A percentile compares a stretch with the other conserved stretches of the same genome.
Evolutionary conservation across 2,888 invertebrate species (phyloP).

Genomic region (Andrena bucephala): DNA sequence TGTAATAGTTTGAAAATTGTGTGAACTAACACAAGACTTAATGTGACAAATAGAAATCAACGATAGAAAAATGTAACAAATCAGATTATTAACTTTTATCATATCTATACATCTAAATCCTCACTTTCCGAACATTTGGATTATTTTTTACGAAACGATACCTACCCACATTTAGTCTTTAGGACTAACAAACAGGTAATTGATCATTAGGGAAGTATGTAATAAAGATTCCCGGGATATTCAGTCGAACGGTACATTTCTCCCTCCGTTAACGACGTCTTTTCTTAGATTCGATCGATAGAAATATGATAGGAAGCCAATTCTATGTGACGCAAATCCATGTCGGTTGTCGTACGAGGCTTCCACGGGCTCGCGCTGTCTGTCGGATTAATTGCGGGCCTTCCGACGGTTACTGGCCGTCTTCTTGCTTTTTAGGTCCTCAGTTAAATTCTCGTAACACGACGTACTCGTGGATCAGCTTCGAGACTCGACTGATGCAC

Average conservation of each 20-base stretch:
- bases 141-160: no score
- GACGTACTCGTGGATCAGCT: background rate
- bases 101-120: no score
- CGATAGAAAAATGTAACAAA: no score
- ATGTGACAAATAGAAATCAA: no score
- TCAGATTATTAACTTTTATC: no score
- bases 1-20: no score
- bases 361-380: conserved; percentile 79
- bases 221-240: no score
- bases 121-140: no score
- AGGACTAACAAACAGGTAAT: no score
- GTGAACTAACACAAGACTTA: no score
- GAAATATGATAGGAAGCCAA: conserved; percentile 79
- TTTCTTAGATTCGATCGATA: conserved; percentile 56
- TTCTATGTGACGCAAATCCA: conserved; percentile 79
- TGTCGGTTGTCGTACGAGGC: conserved; percentile 71
- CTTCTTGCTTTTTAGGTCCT: conserved; percentile 37
- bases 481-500: background rate
- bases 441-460: background rate
- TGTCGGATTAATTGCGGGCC: conserved; percentile 80
- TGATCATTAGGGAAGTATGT: no score
- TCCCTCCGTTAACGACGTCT: background rate
- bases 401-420: conserved; percentile 42
- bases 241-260: background rate
- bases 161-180: no score